Conservation (phyloP, 2,797 vertebrate species). For the Lacerta agilis region DNA sequence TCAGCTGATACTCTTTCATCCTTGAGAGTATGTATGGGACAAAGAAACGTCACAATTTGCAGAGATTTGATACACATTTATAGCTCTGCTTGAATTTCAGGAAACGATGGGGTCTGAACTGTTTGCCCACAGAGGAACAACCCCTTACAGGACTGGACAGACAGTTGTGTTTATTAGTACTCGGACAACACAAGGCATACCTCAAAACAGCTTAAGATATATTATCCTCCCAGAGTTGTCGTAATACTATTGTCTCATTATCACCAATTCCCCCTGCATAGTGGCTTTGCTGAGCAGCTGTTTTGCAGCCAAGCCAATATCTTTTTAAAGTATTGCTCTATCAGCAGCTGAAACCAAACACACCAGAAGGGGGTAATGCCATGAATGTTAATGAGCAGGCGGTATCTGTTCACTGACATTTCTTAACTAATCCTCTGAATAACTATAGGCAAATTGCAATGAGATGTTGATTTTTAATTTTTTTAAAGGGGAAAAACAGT, state of each 20-base stretch:
- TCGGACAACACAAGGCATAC: slow-evolving; percentile 11
- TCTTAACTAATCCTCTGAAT: slow-evolving; percentile 67
- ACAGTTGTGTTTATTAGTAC: slow-evolving; percentile 21
- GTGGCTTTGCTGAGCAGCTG: slow-evolving; percentile 73
- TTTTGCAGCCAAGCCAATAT: slow-evolving; percentile 76
- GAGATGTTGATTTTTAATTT: slow-evolving; percentile 41
- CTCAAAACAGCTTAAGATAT: slow-evolving; percentile 64
- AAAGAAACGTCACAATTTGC: background rate
- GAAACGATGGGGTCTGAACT: slow-evolving; percentile 3
- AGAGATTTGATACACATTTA: accelerated
- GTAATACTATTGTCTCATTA: slow-evolving; percentile 72
- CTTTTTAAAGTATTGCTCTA: slow-evolving; percentile 77
- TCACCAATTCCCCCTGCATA: slow-evolving; percentile 62
- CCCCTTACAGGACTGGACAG: slow-evolving; percentile 26
- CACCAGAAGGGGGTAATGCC: slow-evolving; percentile 63
- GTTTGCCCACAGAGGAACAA: background rate
- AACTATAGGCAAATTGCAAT: slow-evolving; percentile 56
- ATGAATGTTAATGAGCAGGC: slow-evolving; percentile 76
- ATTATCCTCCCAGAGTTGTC: slow-evolving; percentile 48
- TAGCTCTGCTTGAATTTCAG: background rate
- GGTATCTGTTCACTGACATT: slow-evolving; percentile 63
- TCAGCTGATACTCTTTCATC: background rate
- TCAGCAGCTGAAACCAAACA: slow-evolving; percentile 71
- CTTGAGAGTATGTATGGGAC: slow-evolving; percentile 5
- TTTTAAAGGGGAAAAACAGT: slow-evolving; percentile 1